These are phyloP conservation scores for Ormyrus labotus DNA, from an alignment of 2,888 invertebrate genomes.

Conservation along the genomic window DNA sequence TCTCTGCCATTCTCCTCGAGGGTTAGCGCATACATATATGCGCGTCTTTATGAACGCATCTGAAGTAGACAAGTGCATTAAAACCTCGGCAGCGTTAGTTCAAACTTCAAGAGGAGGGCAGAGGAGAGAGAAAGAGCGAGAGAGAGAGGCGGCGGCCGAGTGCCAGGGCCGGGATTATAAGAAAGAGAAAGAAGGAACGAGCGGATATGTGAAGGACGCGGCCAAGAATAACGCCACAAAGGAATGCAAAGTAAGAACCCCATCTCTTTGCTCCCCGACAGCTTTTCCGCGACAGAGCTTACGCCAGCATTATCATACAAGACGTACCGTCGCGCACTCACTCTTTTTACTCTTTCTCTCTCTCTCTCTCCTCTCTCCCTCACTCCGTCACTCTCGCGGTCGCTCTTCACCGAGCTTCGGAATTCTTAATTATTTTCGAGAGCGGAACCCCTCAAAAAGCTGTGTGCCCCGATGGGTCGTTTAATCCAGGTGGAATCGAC, in stretches of 20 bases:
- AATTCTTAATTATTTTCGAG: conserved; percentile 45
- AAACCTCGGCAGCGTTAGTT: conserved; percentile 74
- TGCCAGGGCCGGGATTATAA: conserved; percentile 53
- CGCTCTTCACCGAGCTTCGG: conserved; percentile 3
- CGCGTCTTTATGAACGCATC: conserved; percentile 74
- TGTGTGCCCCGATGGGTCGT: not conserved
- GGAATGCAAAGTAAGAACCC: conserved; percentile 75
- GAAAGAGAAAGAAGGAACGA: conserved; percentile 50
- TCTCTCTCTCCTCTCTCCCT: not conserved
- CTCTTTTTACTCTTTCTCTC: not conserved
- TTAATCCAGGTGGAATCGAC: not conserved
- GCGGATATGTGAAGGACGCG: conserved; percentile 55
- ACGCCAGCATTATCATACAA: conserved; percentile 59
- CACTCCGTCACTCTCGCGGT: not conserved
- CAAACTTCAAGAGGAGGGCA: conserved; percentile 69
- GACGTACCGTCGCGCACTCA: conserved; percentile 27
- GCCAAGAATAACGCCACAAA: conserved; percentile 70
- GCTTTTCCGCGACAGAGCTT: conserved; percentile 22
- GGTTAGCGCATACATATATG: conserved; percentile 69
- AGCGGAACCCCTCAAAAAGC: not conserved
- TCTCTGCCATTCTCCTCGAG: conserved; percentile 49
- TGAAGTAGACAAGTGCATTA: conserved; percentile 76
- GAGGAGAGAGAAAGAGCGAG: conserved; percentile 49
- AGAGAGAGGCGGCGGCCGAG: conserved; percentile 40
- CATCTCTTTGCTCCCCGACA: not conserved